Base-by-base conservation (phyloP, 2,888 invertebrate species). In the Cephus nigrinus region DNA sequence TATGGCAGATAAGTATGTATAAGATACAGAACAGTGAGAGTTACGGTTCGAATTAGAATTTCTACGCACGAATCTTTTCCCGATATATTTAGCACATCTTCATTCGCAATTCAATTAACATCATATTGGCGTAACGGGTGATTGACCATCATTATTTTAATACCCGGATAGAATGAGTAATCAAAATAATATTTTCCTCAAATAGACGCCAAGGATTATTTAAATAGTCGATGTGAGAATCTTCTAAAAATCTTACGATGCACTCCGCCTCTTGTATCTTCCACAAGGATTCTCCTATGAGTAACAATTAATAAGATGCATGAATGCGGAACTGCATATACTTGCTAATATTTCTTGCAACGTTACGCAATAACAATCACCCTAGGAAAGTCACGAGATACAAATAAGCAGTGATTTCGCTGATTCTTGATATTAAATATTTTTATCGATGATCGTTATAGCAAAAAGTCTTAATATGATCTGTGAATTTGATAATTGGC, bases 121-220 rank as follows among this genome's bases (percentile, higher is more conserved):
- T 9, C 55, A 35, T 72, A 12, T 31, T 80, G 81, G 78, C 82
- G 78, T 82, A 82, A 80, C 80, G 80, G 81, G 78, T 80, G 79
- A 74, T 77, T 73, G 78, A 71, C 69, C 71, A 80, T 84, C 75
- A 80, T 80, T 79, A 76, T 68, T 72, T 78, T 73, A 71, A 75
- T n/a, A 80, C 84, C 78, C 75, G 33, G 9, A 30, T 71, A 40
- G 82, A 86, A 86, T 85, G 69, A 69, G 75, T 80, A 78, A 83
- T 82, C 76, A 76, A 55, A 1, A 55, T 23, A 55, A 23, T 55
- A 55, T 23, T 55, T 55, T 23, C 15, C 23, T 23, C 5, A 1
- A 55, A 55, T 23, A 9, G 23, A 55, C 4, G 15, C 5, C 55
- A 23, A 23, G 23, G 5, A 55, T 55, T 55, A 23, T 23, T 55